Evolutionary conservation across 53 echinoderm and acorn worm species (phyloP), one percentile per base, ranked within the genome.

Genomic region (Zoroaster sp.): DNA sequence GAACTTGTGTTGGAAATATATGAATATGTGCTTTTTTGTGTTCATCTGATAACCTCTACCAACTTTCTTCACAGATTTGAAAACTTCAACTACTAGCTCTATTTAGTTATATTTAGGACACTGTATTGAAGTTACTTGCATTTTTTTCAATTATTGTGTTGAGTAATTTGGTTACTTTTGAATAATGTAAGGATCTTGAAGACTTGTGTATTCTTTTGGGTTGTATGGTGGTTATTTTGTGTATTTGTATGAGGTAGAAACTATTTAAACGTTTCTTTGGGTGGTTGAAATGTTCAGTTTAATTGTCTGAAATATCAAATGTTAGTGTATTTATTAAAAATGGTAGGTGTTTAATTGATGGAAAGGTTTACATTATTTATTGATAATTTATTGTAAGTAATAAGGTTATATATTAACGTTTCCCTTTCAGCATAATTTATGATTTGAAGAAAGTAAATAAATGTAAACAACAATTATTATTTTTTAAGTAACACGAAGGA

Each of bases 61-160:
- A 42, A 83, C 83, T 83, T 41, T 71, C 71, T 83, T 70, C 70
- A 70, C 83, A 83, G 83, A 71, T 81, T 11, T 28, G 43, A 69
- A 55, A 46, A 70, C 66, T 81, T 39, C 81, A 41, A 28, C 44
- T 14, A 18, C 21, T 51, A 28, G 30, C 20, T 8, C 1, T 21
- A 0, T 74, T 74, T 2, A 40, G 23, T 8, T 73, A 0, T 55
- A 9, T 59, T 28, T 9, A 59, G 23, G 8, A 28, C 28, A 25
- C 2, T 59, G 11, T 25, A 25, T 28, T 20, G 9, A 20, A 55
- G n/a, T n/a, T n/a, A n/a, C n/a, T n/a, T n/a, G n/a, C n/a, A n/a
- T n/a, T n/a, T n/a, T n/a, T 28, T 59, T 3, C 28, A 0, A 25
- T 59, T 59, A 28, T 1, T 59, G 63, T 28, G 8, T 54, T 54